Evolutionary conservation across 2,888 invertebrate genomes (phyloP).

Genomic region (Drosophila sordidula): DNA sequence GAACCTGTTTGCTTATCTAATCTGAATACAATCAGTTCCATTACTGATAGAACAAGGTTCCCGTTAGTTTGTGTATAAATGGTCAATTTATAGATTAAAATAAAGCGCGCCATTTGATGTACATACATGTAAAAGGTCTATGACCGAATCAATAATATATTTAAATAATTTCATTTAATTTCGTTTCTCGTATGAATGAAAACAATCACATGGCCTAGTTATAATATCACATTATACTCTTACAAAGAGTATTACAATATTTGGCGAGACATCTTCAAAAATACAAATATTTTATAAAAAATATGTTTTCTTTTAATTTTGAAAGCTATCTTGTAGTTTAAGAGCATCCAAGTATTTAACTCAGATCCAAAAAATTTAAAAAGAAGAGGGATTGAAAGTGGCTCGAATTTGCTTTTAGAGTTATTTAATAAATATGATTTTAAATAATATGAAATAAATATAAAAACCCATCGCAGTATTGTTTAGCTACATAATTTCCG

Average conservation of each 20-base stretch:
- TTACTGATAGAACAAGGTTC: conserved; percentile 5
- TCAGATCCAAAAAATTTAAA: too few species aligned
- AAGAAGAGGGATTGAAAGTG: too few species aligned
- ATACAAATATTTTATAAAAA: too few species aligned
- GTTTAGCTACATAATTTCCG: background rate
- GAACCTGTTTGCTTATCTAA: conserved; percentile 10
- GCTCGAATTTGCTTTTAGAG: too few species aligned
- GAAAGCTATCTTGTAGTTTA: too few species aligned
- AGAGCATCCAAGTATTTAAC: too few species aligned
- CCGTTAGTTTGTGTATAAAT: background rate
- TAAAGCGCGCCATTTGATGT: background rate
- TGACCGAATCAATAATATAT: conserved; percentile 2
- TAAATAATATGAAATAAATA: too few species aligned
- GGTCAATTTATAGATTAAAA: conserved; percentile 2
- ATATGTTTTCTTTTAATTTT: too few species aligned
- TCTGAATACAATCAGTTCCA: conserved; percentile 2
- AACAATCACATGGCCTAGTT: background rate
- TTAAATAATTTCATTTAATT: background rate
- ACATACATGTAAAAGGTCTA: background rate
- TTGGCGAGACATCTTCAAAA: too few species aligned
- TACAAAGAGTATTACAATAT: too few species aligned
- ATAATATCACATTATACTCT: background rate
- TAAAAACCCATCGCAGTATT: background rate
- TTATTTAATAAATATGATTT: too few species aligned
- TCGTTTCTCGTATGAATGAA: background rate